Base-by-base conservation (phyloP, 2,797 vertebrate genomes). In the Pseudotriccus pelzelni region DNA sequence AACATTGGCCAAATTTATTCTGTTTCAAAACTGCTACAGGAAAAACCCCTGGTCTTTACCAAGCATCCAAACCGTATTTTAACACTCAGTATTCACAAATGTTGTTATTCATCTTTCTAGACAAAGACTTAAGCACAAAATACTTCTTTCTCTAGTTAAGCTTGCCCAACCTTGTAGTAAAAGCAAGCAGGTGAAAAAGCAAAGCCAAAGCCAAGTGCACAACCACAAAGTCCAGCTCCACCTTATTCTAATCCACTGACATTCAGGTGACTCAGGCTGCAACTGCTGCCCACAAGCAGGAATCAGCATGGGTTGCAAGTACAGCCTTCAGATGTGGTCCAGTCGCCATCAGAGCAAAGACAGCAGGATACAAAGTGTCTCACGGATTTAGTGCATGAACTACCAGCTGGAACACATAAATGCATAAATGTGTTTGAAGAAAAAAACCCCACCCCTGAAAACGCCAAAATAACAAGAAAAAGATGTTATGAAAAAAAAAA, bases 401-500 rank as follows among this genome's bases (percentile, higher is more conserved):
- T 27, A 80, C 47, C 76, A 93, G 60, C 68, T 84, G 66, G 56
- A 91, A 91, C 32, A 80, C 32, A 87, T 64, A 50, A 91, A 92
- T 15, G 10, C 60, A 87, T 55, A 49, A 80, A 90, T 37, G 32
- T 39, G 37, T 55, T 87, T 74, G 49, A 83, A 93, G 64, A 53
- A 75, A 80, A 82, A 68, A 64, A 0, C 0, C 1, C 1, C 21
- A 83, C 7, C 10, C 8, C 60, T 72, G 32, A 74, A 91, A 87
- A 89, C 44, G 30, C 10, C 36, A 89, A 92, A 94, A 85, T 84
- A 89, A 86, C 16, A 67, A 83, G 76, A 85, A 89, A 89, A 95
- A 91, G 22, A 91, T 70, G 36, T 63, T 18, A 28, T 28, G 27
- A 66, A 43, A 23, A 7, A 2, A 41, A 17, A 50, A 23, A 52